Base-by-base conservation (phyloP, 2,113 vertebrate species). In the Boleophthalmus pectinirostris region DNA sequence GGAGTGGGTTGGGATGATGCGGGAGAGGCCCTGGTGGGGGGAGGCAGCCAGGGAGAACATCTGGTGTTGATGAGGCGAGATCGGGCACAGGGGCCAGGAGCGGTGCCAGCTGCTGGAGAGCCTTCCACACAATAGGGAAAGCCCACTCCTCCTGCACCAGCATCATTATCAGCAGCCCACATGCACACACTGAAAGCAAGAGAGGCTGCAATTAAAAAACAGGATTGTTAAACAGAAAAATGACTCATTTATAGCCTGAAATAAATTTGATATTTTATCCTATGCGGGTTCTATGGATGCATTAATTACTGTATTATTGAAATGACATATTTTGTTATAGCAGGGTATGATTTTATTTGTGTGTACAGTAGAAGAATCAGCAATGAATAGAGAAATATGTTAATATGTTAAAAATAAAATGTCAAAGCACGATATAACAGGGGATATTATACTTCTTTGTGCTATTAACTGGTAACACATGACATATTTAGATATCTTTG, bases 41-140 rank as follows among this genome's bases (percentile, higher is more conserved):
- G 66, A 69, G 6, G 77, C 70, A 85, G 85, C 80, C 82, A 86
- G 87, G 87, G 89, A 89, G 85, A 92, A 92, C 91, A 92, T 91
- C 90, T 92, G 92, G 79, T 87, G 81, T 87, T 90, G 87, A 88
- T 92, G 89, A 91, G 84, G 81, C 76, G 68, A 73, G 80, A 89
- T 89, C 81, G 70, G 82, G 82, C 82, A 78, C 79, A 82, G 89
- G 81, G 87, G 88, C 87, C 76, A 60, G 83, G 77, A 89, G 77
- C 84, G 78, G 71, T 82, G 80, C 70, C 92, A 92, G 90, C 91
- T 92, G 90, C 90, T 81, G 75, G 72, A 83, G 84, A 85, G 83
- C 82, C 89, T 85, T 88, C 85, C 74, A 73, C 86, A 91, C 91
- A 91, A 91, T 91, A 83, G 86, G 84, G 80, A 85, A 82, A 77